phyloP scores from a whole-genome alignment of 2,888 invertebrate genomes.

The Sminthurides aquaticus region DNA sequence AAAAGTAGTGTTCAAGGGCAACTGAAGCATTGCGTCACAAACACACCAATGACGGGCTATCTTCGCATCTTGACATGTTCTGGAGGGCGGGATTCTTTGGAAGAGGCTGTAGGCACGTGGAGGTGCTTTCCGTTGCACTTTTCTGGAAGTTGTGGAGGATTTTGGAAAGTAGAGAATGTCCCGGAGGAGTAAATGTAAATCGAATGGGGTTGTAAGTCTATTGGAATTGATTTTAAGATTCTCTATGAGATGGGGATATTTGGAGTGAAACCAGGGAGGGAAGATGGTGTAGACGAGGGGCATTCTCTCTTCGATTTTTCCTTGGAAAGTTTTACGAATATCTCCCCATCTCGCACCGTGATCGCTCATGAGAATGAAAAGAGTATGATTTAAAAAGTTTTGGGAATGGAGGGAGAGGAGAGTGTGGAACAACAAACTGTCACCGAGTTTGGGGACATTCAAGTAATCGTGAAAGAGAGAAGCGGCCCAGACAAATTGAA shows the following conservation, averaged over 20 bases:
- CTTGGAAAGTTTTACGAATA: conserved; percentile 72
- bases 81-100: conserved; percentile 33
- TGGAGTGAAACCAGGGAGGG: conserved; percentile 62
- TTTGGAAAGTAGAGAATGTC: conserved; percentile 53
- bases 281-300: conserved; percentile 68
- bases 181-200: conserved; percentile 68
- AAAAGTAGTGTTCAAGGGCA: neutral
- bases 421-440: conserved; percentile 57
- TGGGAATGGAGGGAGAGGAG: conserved; percentile 52
- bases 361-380: conserved; percentile 69
- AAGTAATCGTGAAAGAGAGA: conserved; percentile 77
- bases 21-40: neutral
- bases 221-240: conserved; percentile 51
- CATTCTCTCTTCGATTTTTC: conserved; percentile 70
- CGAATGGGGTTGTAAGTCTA: conserved; percentile 70
- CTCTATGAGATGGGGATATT: conserved; percentile 56
- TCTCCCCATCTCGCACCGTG: conserved; percentile 83
- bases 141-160: neutral
- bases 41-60: conserved; percentile 51
- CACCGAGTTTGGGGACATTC: conserved; percentile 68
- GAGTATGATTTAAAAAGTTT: conserved; percentile 59
- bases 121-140: neutral
- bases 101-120: conserved; percentile 13
- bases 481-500: conserved; percentile 77
- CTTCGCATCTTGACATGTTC: conserved; percentile 68